phyloP scores from a whole-genome alignment of 2,113 vertebrate species.

The Lampris megalopsis region DNA sequence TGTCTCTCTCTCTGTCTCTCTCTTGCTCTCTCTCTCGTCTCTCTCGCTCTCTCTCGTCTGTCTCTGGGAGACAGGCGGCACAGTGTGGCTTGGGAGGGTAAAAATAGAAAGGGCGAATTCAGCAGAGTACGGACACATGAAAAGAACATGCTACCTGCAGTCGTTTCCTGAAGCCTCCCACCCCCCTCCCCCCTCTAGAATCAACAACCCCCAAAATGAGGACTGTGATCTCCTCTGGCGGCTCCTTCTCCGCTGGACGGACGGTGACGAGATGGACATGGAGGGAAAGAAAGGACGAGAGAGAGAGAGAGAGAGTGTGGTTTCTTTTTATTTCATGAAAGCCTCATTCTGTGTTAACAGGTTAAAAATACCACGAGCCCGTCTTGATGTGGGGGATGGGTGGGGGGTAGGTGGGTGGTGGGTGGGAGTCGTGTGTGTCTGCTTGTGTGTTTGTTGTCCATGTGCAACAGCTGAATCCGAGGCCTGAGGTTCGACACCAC shows the following conservation, averaged over 20 bases:
- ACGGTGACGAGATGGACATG: slow-evolving; percentile 18
- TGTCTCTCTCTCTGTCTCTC: neutral
- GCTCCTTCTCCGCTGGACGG: slow-evolving; percentile 49
- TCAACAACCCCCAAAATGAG: slow-evolving; percentile 58
- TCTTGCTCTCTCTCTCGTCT: slow-evolving; percentile 22
- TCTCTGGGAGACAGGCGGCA: slow-evolving; percentile 39
- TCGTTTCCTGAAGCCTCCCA: slow-evolving; percentile 58
- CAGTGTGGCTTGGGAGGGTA: slow-evolving; percentile 42
- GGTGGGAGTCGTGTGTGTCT: neutral
- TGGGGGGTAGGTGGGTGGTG: neutral
- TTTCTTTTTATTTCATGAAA: slow-evolving; percentile 56
- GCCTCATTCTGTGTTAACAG: slow-evolving; percentile 65
- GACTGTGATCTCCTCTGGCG: slow-evolving; percentile 58
- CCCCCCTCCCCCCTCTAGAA: slow-evolving; percentile 53
- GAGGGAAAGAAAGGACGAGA: slow-evolving; percentile 17
- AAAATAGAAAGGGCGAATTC: slow-evolving; percentile 65
- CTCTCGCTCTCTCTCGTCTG: slow-evolving; percentile 10
- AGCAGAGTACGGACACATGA: slow-evolving; percentile 38
- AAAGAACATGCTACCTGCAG: slow-evolving; percentile 64
- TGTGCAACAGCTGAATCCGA: too few relatives aligned
- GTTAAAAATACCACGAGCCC: slow-evolving; percentile 77
- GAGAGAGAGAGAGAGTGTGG: slow-evolving; percentile 18
- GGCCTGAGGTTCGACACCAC: too few relatives aligned
- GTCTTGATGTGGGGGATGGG: slow-evolving; percentile 25
- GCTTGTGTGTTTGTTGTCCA: neutral